phyloP scores from a whole-genome alignment of 2,113 vertebrate species.

The Paedocypris sp. region DNA sequence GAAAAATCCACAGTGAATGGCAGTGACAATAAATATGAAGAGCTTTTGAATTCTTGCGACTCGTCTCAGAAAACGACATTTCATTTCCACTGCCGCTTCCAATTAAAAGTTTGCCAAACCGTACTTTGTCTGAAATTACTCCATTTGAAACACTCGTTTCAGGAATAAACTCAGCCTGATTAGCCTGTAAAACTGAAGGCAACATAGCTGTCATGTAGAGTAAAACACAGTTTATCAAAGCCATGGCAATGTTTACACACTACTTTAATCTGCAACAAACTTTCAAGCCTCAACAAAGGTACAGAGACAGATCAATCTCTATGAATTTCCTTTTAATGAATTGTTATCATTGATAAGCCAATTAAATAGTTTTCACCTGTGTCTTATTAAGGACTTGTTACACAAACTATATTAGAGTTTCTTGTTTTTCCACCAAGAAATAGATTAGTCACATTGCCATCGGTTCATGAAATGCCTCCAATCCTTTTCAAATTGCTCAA shows the following conservation, averaged over 20 bases:
- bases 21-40: too few species aligned
- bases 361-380: conserved; percentile 7
- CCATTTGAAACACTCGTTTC: background rate
- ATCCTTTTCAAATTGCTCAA: too few species aligned
- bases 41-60: too few species aligned
- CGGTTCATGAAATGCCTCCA: too few species aligned
- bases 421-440: too few species aligned
- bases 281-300: background rate
- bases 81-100: background rate
- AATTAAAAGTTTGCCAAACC: background rate
- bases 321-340: background rate
- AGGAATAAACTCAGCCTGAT: background rate
- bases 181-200: background rate
- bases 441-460: too few species aligned
- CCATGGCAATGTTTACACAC: background rate
- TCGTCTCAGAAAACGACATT: background rate
- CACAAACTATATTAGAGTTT: background rate
- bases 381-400: background rate
- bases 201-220: background rate
- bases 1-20: too few species aligned
- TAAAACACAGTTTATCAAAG: background rate
- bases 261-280: background rate
- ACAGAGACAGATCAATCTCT: background rate
- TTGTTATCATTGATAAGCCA: background rate
- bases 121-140: background rate